Percentiles rank a stretch among this genome's conserved stretches.
phyloP scores from a whole-genome alignment of 2,888 invertebrate species.

The Phrixothrix hirtus region DNA sequence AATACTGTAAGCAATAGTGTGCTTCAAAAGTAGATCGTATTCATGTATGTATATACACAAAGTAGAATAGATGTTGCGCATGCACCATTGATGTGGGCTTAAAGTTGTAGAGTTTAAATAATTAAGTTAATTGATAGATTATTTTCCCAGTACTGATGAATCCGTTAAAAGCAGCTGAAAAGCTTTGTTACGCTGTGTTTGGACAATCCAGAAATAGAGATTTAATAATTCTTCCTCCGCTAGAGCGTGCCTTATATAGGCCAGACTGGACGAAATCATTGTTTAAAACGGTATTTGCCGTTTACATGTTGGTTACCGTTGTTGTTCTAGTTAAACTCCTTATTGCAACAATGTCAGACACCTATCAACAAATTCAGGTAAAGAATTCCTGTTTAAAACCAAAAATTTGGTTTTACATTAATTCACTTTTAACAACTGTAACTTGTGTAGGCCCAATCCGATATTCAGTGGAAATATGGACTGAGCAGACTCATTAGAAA shows the following conservation, averaged over 20 bases:
- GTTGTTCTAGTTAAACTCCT: conserved; percentile 98
- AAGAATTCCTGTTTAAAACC: too few relatives aligned
- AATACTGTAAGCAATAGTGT: too few relatives aligned
- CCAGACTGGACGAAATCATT: conserved; percentile 83
- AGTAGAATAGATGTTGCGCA: background rate
- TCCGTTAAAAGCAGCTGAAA: conserved; percentile 91
- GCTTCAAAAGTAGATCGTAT: too few relatives aligned
- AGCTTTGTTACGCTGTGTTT: conserved; percentile 97
- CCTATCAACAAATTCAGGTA: conserved; percentile 89
- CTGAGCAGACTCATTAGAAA: conserved; percentile 96
- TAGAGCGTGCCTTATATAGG: conserved; percentile 68
- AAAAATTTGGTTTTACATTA: too few relatives aligned
- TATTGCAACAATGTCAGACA: conserved; percentile 99
- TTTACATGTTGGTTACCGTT: conserved; percentile 97
- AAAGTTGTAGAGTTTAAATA: background rate
- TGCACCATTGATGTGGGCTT: conserved; percentile 1
- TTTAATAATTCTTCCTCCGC: conserved; percentile 54
- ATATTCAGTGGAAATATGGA: conserved; percentile 99
- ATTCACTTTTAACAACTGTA: too few relatives aligned
- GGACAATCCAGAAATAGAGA: conserved; percentile 88
- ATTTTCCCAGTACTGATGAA: conserved; percentile 75
- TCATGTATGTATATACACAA: too few relatives aligned
- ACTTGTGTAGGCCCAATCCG: conserved; percentile 86
- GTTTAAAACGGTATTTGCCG: conserved; percentile 91
- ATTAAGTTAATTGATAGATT: conserved; percentile 10